Evolutionary conservation across 2,888 invertebrate genomes (phyloP), one percentile per base, ranked within the genome.

Genomic region (Lagria hirta): DNA sequence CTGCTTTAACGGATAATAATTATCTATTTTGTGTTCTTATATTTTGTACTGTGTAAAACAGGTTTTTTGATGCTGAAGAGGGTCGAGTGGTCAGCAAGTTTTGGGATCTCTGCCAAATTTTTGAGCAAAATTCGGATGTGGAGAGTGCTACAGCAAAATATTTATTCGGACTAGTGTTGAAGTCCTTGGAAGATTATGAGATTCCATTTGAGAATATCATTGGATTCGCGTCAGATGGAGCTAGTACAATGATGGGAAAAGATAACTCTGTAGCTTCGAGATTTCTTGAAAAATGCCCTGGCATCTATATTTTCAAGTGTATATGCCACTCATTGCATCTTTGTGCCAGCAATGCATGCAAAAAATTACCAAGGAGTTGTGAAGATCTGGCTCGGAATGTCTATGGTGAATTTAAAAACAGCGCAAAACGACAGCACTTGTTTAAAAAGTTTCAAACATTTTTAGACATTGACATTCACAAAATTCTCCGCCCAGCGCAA

Each of bases 151-250:
- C 21, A 7, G 34, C 21, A 34, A n/a, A 22, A 28, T 4, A 23
- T 23, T 23, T 23, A n/a, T 23, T 23, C n/a, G 11, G 5, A 5
- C 8, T 11, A 23, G n/a, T 23, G 4, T 11, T 23, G 5, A 11
- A 23, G 5, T 11, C 10, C 11, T 23, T 23, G 8, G 4, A 7
- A 11, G n/a, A 7, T 11, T 11, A 11, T 11, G 33, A 53, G 23
- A 60, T 62, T 15, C 61, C 61, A 10, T 23, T 52, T 22, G 41
- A 54, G 41, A 64, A 66, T 23, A 48, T 66, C 16, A 51, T 67
- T 12, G 65, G 64, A n/a, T 66, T 67, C 51, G 61, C 46, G 3
- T 56, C 61, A 2, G 61, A 64, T 32, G 64, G 63, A 0, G 62
- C 60, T 7, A 64, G 63, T 41, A 50, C 52, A 6, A 64, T 65